Conservation (phyloP, 2,113 vertebrate species). For the Pica pica region DNA sequence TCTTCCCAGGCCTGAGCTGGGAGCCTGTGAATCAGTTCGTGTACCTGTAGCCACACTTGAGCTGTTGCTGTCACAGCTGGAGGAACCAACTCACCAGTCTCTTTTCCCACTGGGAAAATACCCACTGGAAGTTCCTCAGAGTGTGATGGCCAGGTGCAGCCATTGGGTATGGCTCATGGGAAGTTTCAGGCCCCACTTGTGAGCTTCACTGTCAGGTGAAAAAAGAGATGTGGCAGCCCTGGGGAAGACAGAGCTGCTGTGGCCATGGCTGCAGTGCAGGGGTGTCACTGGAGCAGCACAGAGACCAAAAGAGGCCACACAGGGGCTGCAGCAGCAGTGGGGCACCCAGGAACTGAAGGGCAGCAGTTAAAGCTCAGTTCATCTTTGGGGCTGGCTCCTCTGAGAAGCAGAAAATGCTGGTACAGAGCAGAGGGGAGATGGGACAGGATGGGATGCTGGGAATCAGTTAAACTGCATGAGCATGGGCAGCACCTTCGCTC, state of each 20-base stretch:
- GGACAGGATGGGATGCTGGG: background rate
- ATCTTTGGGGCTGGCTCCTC: background rate
- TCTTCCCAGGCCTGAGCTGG: background rate
- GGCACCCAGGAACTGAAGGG: background rate
- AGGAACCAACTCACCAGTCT: background rate
- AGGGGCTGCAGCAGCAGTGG: background rate
- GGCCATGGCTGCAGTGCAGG: background rate
- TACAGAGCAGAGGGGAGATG: background rate
- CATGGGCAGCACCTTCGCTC: background rate
- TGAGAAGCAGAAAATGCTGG: background rate
- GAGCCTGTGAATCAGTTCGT: background rate
- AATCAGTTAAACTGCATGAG: background rate
- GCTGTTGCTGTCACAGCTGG: background rate
- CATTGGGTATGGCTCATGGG: background rate
- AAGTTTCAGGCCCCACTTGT: background rate
- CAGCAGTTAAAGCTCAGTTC: background rate
- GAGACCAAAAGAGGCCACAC: background rate
- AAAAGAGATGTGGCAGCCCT: background rate
- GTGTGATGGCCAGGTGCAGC: background rate
- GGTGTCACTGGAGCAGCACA: background rate
- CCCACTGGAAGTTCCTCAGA: background rate
- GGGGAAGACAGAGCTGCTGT: background rate
- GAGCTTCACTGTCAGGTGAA: background rate
- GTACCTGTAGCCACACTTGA: background rate
- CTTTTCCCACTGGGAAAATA: background rate